phyloP scores from a whole-genome alignment of 2,113 vertebrate species.

The Pachyramphus minor region DNA sequence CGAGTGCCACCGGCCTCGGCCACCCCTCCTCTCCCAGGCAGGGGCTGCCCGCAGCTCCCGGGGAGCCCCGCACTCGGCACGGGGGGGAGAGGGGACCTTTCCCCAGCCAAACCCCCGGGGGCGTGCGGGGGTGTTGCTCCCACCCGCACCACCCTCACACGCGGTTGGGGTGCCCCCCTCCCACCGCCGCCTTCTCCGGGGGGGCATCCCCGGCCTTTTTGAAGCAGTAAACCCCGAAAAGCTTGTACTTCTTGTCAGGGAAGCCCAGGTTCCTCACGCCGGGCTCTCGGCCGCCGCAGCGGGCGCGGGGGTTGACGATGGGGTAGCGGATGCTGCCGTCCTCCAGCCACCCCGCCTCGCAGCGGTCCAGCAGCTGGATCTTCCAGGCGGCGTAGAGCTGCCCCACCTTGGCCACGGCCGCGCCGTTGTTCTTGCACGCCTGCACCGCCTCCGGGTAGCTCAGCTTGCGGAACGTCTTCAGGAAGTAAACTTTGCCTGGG shows the following conservation, averaged over 20 bases:
- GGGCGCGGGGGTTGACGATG: slow-evolving; percentile 88
- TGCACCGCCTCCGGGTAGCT: slow-evolving; percentile 84
- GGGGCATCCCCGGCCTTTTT: neutral
- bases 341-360: slow-evolving; percentile 90
- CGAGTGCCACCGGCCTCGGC: accelerated
- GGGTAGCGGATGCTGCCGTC: slow-evolving; percentile 94
- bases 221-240: slow-evolving; percentile 93
- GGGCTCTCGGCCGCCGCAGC: slow-evolving; percentile 86
- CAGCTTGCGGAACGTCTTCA: slow-evolving; percentile 90
- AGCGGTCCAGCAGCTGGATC: slow-evolving; percentile 90
- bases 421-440: slow-evolving; percentile 82
- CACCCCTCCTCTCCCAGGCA: neutral
- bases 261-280: slow-evolving; percentile 91
- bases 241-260: slow-evolving; percentile 86
- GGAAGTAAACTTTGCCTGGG: slow-evolving; percentile 88
- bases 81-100: accelerated
- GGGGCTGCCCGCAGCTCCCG: slow-evolving; percentile 34
- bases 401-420: slow-evolving; percentile 85
- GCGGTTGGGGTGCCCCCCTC: slow-evolving; percentile 47
- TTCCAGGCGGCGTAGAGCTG: slow-evolving; percentile 95
- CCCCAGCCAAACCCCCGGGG: neutral
- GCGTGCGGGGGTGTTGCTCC: neutral
- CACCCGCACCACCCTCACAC: neutral
- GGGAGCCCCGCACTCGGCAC: neutral
- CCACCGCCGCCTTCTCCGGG: neutral